Evolutionary conservation across 2,797 vertebrate genomes (phyloP).

Genomic region (Hirundo rustica): DNA sequence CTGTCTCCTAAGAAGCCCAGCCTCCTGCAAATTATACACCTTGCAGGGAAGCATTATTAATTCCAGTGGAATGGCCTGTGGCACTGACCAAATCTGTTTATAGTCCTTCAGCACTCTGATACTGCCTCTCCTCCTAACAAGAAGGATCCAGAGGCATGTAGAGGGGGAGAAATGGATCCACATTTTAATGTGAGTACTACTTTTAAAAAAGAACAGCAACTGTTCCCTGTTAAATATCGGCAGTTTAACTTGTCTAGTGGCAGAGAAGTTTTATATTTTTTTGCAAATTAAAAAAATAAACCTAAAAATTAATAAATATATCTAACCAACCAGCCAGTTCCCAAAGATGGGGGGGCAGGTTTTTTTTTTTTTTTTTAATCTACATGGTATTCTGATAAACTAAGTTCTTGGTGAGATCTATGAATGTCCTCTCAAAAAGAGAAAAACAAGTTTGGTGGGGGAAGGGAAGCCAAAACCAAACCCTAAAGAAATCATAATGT

Average conservation of each 20-base stretch:
- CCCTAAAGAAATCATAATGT: neutral
- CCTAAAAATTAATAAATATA: neutral
- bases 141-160: neutral
- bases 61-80: constrained; percentile 58
- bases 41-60: constrained; percentile 54
- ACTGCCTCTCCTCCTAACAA: neutral
- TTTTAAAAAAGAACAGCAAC: neutral
- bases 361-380: neutral
- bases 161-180: neutral
- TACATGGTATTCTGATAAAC: neutral
- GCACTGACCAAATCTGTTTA: constrained; percentile 46
- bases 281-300: neutral
- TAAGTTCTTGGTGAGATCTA: neutral
- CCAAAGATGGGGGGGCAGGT: neutral
- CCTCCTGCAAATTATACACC: constrained; percentile 17
- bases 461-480: neutral
- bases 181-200: neutral
- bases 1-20: neutral
- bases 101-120: constrained; percentile 51
- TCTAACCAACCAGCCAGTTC: neutral
- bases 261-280: neutral
- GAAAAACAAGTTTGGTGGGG: rapidly evolving
- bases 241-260: neutral
- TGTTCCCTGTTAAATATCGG: neutral
- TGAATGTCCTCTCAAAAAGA: neutral